Evolutionary conservation across 2,888 invertebrate species (phyloP), one percentile per base, ranked within the genome.

Genomic region (Agrotis ipsilon): DNA sequence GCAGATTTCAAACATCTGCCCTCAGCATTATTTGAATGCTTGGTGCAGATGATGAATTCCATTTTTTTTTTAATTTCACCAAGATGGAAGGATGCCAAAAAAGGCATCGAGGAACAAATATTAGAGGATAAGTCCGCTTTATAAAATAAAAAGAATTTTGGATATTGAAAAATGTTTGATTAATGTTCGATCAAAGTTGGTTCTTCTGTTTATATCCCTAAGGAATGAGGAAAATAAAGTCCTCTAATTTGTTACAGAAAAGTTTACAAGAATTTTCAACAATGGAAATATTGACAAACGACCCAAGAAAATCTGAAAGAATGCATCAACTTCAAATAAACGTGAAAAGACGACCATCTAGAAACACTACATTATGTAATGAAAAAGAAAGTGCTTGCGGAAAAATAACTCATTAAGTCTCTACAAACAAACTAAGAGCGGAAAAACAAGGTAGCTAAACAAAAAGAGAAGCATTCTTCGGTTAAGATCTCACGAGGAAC

Each of bases 381-480:
- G 39, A 57, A 70, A 72, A 55, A 7, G 21, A 79, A 65, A 72
- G 32, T 48, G 46, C 24, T 4, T n/a, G 11, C 59, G 11, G n/a
- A 48, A 74, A 65, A 65, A 77, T 73, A 77, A 70, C 69, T 78
- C 66, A 80, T 78, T 74, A 82, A 71, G 49, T 21, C 59, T 66
- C 19, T 69, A 55, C 78, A 81, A 77, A 80, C 79, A 81, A 78
- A 80, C 77, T 78, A 70, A 61, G 55, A 67, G 68, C 68, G 77
- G 77, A 80, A 83, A 39, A 87, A 86, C 80, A 80, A 77, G 79
- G 80, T 83, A 82, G 66, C 62, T 80, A 72, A 69, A 81, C 57
- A 89, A 89, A 88, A 89, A 86, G 69, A 61, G 60, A 82, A 77
- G 83, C 85, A 85, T 89, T 91, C 88, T 90, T 86, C 82, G 68